A percentile compares a stretch with the other conserved stretches of the same genome.
Conservation (phyloP, 2,113 vertebrate genomes). For the Anoura caudifer region DNA sequence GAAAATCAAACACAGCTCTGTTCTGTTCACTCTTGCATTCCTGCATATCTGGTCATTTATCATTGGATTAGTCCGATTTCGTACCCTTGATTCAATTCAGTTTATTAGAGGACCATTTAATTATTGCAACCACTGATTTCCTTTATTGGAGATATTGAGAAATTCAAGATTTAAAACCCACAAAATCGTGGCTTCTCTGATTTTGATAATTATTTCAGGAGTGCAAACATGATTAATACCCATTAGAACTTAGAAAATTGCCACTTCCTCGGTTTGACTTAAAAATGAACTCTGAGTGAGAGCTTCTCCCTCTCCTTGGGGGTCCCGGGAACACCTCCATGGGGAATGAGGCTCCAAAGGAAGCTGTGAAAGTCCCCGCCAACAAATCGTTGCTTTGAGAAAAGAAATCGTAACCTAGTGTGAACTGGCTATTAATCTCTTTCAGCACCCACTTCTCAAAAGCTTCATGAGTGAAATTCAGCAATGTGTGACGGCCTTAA, state of each 20-base stretch:
- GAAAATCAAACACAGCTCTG: not conserved
- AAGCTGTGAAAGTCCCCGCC: not conserved
- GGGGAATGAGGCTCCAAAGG: constrained; percentile 3
- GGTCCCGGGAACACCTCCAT: not conserved
- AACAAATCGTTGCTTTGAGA: constrained; percentile 46
- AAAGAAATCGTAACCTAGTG: constrained; percentile 20
- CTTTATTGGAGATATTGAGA: not conserved
- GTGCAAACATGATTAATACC: not conserved
- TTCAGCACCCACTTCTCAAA: not conserved
- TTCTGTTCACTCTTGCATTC: not conserved
- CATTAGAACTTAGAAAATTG: constrained; percentile 49
- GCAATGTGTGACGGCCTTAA: not conserved
- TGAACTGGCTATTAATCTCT: not conserved
- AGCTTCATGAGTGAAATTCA: not conserved
- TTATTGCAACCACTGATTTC: not conserved
- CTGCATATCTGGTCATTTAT: not conserved
- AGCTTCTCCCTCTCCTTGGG: not conserved
- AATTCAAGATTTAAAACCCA: not conserved
- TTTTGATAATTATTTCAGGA: constrained; percentile 16
- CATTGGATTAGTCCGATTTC: not conserved
- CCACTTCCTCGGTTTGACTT: not conserved
- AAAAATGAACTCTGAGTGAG: constrained; percentile 42
- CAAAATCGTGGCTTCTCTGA: not conserved
- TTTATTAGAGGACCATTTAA: not conserved
- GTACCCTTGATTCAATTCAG: not conserved